Base-by-base conservation (phyloP, 2,113 vertebrate species). In the Epinephelus lanceolatus region DNA sequence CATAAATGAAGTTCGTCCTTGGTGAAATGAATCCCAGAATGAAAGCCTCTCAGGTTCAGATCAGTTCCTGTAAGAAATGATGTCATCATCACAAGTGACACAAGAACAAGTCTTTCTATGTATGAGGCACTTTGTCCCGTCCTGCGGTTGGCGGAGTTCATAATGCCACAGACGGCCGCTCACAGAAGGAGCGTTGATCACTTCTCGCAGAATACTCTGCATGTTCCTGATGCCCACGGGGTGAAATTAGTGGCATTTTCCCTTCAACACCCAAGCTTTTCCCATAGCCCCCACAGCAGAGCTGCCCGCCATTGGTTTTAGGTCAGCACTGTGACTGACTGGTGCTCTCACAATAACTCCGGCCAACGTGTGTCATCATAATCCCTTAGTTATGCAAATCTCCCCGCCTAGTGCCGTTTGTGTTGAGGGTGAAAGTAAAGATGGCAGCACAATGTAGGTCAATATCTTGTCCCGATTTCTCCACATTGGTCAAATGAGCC, bases 221-320 rank as follows among this genome's bases (percentile, higher is more conserved):
- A 95, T 98, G 93, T 95, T 95, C 93, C 69, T 86, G 75, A 95
- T 88, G 92, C 97, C 97, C 95, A 98, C 98, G 88, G 92, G 82
- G 81, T 92, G 93, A 90, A 95, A 96, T 96, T 94, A 94, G 94
- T 94, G 93, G 95, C 96, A 98, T 97, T 96, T 88, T 94, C 95
- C 96, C 95, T 96, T 96, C 93, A 96, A 97, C 88, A 86, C 90
- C 92, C 91, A 93, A 94, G 95, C 96, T 95, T 96, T 95, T 95
- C 95, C 96, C 95, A 95, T 86, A 92, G 91, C 92, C 92, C 90
- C 88, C 85, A 6, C 71, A 78, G 78, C 49, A n/a, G 86, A 71
- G 87, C 77, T 60, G 73, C 84, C 81, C 66, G 68, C 77, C 84
- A 53, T 23, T 82, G 87, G 72, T 92, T 89, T 88, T 70, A 68